Percentiles rank a stretch among this genome's conserved stretches.
These are phyloP conservation scores for Limnephilus auricula DNA, from an alignment of 2,888 invertebrate genomes.

Conservation along the genomic window DNA sequence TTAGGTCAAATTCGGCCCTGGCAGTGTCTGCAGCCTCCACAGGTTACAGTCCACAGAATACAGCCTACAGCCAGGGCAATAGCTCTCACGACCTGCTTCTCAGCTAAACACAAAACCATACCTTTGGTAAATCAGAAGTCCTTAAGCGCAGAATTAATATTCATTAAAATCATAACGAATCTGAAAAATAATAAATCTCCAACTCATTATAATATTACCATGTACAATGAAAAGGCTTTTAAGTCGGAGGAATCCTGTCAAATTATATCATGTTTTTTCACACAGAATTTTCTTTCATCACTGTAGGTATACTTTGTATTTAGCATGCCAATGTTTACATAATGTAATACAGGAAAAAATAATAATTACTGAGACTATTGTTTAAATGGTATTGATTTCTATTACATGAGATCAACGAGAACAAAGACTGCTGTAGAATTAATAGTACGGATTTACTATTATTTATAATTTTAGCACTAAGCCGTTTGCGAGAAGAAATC, in stretches of 20 bases:
- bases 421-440: neutral
- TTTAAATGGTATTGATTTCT: neutral
- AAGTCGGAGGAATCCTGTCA: slow-evolving; percentile 13
- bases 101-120: neutral
- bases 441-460: neutral
- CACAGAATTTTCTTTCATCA: neutral
- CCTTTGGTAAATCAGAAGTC: slow-evolving; percentile 26
- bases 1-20: neutral
- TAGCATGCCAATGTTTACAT: neutral
- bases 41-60: neutral
- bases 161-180: slow-evolving; percentile 12
- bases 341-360: neutral
- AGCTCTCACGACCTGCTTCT: neutral
- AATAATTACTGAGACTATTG: neutral
- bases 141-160: slow-evolving; percentile 25
- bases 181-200: neutral
- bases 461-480: neutral
- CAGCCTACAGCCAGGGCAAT: neutral
- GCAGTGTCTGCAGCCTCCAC: neutral
- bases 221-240: neutral
- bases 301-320: neutral
- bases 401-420: neutral
- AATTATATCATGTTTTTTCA: slow-evolving; percentile 9
- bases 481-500: too few species aligned
- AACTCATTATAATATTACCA: neutral